phyloP scores from a whole-genome alignment of 2,888 invertebrate species.

The Stratiomys singularior region DNA sequence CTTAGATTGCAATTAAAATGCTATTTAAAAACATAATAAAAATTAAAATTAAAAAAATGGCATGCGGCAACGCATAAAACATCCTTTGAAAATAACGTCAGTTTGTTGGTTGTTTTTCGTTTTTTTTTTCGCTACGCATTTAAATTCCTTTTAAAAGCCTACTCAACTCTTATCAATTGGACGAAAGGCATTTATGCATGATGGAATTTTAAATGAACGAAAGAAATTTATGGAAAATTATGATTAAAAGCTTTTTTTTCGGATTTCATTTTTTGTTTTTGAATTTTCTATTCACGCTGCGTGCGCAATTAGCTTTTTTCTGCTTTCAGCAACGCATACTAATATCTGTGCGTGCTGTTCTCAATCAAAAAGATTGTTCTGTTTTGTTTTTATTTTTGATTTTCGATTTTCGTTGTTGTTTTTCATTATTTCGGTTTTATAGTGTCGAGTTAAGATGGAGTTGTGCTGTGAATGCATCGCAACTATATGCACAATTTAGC shows the following conservation, averaged over 20 bases:
- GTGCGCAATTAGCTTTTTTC: neutral
- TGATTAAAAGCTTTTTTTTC: neutral
- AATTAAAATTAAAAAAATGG: neutral
- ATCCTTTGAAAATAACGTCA: no score
- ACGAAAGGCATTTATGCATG: neutral
- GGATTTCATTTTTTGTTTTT: neutral
- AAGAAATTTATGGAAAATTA: neutral
- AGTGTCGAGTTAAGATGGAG: no score
- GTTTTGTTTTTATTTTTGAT: no score
- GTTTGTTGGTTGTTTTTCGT: neutral
- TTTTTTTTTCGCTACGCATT: neutral
- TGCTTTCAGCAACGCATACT: neutral
- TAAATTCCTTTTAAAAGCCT: neutral
- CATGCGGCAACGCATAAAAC: no score
- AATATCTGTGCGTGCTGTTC: no score
- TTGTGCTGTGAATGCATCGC: no score
- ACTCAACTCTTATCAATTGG: neutral
- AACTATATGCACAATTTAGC: neutral
- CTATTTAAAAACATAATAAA: neutral
- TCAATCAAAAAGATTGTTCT: no score
- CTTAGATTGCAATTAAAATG: constrained; percentile 5
- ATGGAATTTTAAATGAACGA: constrained; percentile 3
- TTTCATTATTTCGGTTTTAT: no score
- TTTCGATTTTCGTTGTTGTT: no score
- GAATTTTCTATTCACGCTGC: neutral